A percentile compares a stretch with the other conserved stretches of the same genome.
Evolutionary conservation across 2,797 vertebrate genomes (phyloP).

Genomic region (Carapus acus): DNA sequence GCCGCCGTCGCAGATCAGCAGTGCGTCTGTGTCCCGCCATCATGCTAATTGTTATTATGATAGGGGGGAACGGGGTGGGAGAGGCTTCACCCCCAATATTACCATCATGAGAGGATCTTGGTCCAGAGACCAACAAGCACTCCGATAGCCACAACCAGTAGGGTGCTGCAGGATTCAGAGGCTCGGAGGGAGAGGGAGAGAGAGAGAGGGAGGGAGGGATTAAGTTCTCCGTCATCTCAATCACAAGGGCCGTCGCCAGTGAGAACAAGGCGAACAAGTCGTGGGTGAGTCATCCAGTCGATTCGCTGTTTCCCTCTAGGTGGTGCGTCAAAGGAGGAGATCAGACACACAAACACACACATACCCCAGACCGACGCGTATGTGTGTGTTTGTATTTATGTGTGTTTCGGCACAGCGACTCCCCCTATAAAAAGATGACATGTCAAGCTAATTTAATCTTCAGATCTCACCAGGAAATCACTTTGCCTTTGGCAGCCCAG

Average conservation of each 20-base stretch:
- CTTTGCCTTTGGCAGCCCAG: slow-evolving; percentile 21
- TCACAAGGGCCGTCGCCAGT: too few relatives aligned
- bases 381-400: too few relatives aligned
- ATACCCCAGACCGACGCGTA: too few relatives aligned
- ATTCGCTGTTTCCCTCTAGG: too few relatives aligned
- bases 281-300: too few relatives aligned
- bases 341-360: slow-evolving; percentile 31
- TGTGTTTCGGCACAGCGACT: neutral
- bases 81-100: slow-evolving; percentile 59
- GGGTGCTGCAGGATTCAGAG: too few relatives aligned
- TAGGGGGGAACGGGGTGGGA: slow-evolving; percentile 46
- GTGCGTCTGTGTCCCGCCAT: slow-evolving; percentile 68
- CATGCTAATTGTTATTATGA: slow-evolving; percentile 73
- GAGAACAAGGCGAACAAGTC: too few relatives aligned
- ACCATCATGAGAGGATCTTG: slow-evolving; percentile 61
- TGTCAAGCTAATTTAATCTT: slow-evolving; percentile 38
- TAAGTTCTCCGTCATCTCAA: too few relatives aligned
- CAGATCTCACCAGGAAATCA: slow-evolving; percentile 44
- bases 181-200: too few relatives aligned
- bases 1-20: slow-evolving; percentile 65
- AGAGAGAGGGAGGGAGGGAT: too few relatives aligned
- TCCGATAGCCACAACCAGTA: too few relatives aligned
- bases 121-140: too few relatives aligned
- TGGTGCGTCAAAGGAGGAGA: slow-evolving; percentile 48
- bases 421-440: slow-evolving; percentile 43